Evolutionary conservation across 2,797 vertebrate species (phyloP), one percentile per base, ranked within the genome.

Genomic region (Alosa sapidissima): DNA sequence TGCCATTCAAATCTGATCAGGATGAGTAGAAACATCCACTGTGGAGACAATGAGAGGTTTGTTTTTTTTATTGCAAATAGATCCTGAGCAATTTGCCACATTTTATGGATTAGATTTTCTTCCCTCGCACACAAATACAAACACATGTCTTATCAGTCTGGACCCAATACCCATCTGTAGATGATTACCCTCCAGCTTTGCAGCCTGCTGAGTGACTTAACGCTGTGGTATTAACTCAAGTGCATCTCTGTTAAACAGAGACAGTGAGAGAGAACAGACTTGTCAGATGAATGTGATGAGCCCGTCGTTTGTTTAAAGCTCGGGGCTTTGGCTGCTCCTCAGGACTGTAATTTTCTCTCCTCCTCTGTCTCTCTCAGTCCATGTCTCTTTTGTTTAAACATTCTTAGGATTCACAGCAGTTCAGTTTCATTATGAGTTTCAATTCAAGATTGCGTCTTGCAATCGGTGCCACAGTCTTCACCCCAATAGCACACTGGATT

Each of bases 391-490:
- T 72, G 28, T 72, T 33, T 41, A 72, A 72, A 72, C 28, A 72
- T 58, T 58, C 55, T 58, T 58, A 58, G 55, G 55, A 58, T 58
- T 58, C 55, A 58, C 16, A 58, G 55, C 55, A 58, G 55, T 58
- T n/a, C 55, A 58, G 21, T n/a, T 5, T 58, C 21, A 21, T 58
- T 19, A 58, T 58, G 65, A 13, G 14, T 72, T 72, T 41, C 9
- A 24, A 24, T 13, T 33, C 62, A 9, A 14, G 51, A 13, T 52
- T 58, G 55, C 8, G 49, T 51, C 58, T 7, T n/a, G 58, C 58
- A 62, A 62, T 62, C 58, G 21, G n/a, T 62, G 58, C 65, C 62
- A 72, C 65, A 72, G 65, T 72, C 28, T 72, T n/a, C 58, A 72
- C 65, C 28, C 2, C 33, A 13, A 33, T 72, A 72, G 9, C 24